Base-by-base conservation (phyloP, 2,113 vertebrate species). In the Actinemys pallida region DNA sequence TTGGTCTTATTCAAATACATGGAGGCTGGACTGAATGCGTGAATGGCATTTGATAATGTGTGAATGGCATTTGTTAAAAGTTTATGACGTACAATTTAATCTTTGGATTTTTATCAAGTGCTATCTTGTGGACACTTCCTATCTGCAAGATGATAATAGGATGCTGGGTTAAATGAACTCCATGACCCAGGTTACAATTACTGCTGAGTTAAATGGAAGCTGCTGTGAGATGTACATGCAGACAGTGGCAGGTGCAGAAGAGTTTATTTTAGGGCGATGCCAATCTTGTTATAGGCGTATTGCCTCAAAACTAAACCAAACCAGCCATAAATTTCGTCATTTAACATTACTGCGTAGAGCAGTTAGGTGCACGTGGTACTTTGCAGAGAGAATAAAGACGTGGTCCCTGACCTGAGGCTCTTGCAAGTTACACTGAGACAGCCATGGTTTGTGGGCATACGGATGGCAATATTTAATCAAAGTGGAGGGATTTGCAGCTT, bases 1-100 rank as follows among this genome's bases (percentile, higher is more conserved):
- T 86, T 95, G 86, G 92, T 94, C 42, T 86, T 94, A 52, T 89
- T 98, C 93, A 88, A 92, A 65, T 89, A 80, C 92, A 95, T 3
- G 1, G 39, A 39, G n/a, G 65, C 80, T 72, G 62, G 65, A 50
- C 49, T 88, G 83, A 84, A 52, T 52, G 47, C 49, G 72, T 81
- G 81, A 88, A 81, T 1, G 57, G 52, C 56, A 59, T 31, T 93
- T 57, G 72, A 1, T 2, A 39, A 54, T 62, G 47, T 91, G 84
- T 92, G 65, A 72, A 39, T 39, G 65, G 65, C 10, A 72, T 72
- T 72, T 39, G 65, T 39, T 72, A 72, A 39, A 82, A 91, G 57
- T 53, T 80, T 42, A 54, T 79, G 45, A 14, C 69, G n/a, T 5
- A 9, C 83, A 83, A 93, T 92, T 88, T 35, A 56, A 59, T 24